phyloP scores from a whole-genome alignment of 35 echinoderm and acorn worm genomes.

The Diadema setosum region DNA sequence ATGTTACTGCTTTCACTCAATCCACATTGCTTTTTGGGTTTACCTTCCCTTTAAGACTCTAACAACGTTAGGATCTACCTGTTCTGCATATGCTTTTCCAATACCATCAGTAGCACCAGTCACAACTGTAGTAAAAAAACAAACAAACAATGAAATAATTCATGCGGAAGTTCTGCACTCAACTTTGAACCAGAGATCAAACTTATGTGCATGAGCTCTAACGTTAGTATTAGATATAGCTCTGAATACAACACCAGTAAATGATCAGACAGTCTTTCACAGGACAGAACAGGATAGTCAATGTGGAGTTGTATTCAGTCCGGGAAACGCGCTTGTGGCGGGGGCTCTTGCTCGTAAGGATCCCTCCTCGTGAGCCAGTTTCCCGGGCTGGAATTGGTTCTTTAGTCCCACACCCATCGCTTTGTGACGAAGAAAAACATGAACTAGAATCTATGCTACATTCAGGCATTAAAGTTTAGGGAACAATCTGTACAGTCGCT shows the following conservation, averaged over 20 bases:
- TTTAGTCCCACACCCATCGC: no score
- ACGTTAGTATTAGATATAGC: not conserved
- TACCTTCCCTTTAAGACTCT: not conserved
- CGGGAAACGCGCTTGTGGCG: not conserved
- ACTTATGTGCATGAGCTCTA: not conserved
- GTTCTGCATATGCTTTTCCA: constrained; percentile 85
- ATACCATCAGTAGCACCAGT: constrained; percentile 93
- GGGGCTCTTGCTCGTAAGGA: not conserved
- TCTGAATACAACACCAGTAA: not conserved
- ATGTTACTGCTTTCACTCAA: not conserved
- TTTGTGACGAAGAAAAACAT: no score
- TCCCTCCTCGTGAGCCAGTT: no score
- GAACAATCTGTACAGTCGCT: no score
- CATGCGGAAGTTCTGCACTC: not conserved
- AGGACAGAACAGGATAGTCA: not conserved
- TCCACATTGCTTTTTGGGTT: not conserved
- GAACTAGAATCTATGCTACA: no score
- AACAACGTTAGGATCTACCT: constrained; percentile 11
- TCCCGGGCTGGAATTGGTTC: no score
- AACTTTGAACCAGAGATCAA: not conserved
- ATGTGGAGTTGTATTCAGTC: not conserved
- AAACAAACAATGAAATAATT: not conserved
- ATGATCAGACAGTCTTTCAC: not conserved
- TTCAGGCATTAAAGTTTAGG: no score
- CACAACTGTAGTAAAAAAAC: constrained; percentile 50